Evolutionary conservation across 2,797 vertebrate species (phyloP), one percentile per base, ranked within the genome.

Genomic region (Ptychadena robeensis): DNA sequence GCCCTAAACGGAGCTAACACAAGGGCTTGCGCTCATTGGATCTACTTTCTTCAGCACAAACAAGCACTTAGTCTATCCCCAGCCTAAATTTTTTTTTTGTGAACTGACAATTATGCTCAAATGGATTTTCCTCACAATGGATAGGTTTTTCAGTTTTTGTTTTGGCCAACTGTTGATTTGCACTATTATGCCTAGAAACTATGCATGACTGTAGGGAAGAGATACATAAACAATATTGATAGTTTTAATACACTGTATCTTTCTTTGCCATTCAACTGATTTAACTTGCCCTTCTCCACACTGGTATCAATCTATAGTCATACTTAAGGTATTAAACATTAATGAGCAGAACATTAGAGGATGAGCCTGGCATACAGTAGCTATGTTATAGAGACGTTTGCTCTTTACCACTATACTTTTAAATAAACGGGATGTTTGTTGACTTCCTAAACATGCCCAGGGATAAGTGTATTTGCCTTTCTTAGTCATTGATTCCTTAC

Each of bases 121-220:
- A 40, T 40, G 38, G 11, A 40, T 12, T 2, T 40, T 40, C 38
- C 38, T 12, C 38, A 40, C 38, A 40, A 40, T 7, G 11, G 40
- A 44, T 44, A 40, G 3, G 3, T 15, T 44, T 44, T 15, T 15
- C 14, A 15, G 12, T 15, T 15, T 44, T 15, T 44, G 40, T 15
- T 44, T 44, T 44, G 10, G 1, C 14, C 10, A 11, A 12, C 14
- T 40, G 14, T 15, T 44, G 3, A 44, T 44, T 12, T 15, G 40
- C 32, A 61, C 65, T 70, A 18, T 67, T 79, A 28, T 37, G 67
- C 53, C 53, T 59, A 25, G 77, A 48, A 68, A 40, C 35, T 78
- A 78, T 67, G 48, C 35, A 64, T 78, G 40, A 53, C 38, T 53
- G 22, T 68, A 2, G 38, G 38, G 32, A 67, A 67, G 38, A 68